Evolutionary conservation across 2,888 invertebrate species (phyloP).

Genomic region (Julus scandinavius): DNA sequence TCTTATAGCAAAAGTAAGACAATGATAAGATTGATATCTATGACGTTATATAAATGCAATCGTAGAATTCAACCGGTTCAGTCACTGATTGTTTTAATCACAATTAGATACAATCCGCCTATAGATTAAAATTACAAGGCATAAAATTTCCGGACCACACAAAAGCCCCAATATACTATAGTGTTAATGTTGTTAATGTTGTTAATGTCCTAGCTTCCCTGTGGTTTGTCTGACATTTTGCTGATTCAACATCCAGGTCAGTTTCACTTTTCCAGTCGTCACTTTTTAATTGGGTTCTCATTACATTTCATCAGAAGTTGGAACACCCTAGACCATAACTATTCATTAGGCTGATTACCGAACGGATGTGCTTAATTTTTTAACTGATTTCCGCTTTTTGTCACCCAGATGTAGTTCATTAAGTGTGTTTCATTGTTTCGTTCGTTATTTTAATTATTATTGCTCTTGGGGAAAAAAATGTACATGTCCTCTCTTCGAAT

Average conservation of each 20-base stretch:
- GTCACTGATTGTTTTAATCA: neutral
- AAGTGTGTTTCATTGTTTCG: neutral
- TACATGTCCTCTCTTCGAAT: neutral
- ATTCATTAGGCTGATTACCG: constrained; percentile 26
- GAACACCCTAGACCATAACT: constrained; percentile 28
- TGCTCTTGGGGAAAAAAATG: neutral
- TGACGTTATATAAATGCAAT: neutral
- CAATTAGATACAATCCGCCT: neutral
- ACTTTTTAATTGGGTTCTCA: constrained; percentile 37
- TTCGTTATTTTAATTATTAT: neutral
- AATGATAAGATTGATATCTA: too few species aligned
- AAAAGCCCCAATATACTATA: neutral
- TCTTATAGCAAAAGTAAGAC: too few species aligned
- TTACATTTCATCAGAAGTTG: constrained; percentile 12
- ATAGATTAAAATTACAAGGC: neutral
- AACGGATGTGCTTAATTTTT: constrained; percentile 21
- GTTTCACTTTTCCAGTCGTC: neutral
- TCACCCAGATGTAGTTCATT: constrained; percentile 16
- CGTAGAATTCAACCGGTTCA: neutral
- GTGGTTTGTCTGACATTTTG: neutral
- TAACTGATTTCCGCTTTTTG: constrained; percentile 37
- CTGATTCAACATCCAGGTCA: constrained; percentile 13
- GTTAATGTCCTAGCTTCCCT: neutral
- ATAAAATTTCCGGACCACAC: constrained; percentile 1
- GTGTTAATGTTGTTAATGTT: neutral